Percentiles rank a stretch among this genome's conserved stretches.
Conservation (phyloP, 2,113 vertebrate species). For the Sinocyclocheilus anophthalmus region DNA sequence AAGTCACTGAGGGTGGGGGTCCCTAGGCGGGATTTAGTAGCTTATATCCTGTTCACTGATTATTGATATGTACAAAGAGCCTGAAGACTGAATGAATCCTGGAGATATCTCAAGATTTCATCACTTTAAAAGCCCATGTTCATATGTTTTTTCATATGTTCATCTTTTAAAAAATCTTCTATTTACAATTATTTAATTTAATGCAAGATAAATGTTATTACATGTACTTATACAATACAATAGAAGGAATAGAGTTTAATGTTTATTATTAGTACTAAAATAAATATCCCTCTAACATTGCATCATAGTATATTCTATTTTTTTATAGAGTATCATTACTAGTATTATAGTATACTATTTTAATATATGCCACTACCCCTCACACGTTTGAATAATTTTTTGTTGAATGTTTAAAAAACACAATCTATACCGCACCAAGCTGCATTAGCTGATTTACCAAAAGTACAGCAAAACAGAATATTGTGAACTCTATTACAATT, state of each 20-base stretch:
- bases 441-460: too few species aligned
- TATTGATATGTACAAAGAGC: constrained; percentile 20
- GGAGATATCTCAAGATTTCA: not conserved
- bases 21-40: constrained; percentile 34
- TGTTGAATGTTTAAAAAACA: too few species aligned
- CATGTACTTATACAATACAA: not conserved
- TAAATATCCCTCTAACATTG: not conserved
- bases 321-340: too few species aligned
- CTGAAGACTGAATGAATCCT: not conserved
- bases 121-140: too few species aligned
- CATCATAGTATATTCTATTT: not conserved
- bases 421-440: too few species aligned
- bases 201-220: not conserved
- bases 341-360: too few species aligned
- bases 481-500: too few species aligned
- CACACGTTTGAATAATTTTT: too few species aligned
- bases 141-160: not conserved
- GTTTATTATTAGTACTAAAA: not conserved
- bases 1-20: constrained; percentile 21
- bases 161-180: not conserved
- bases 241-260: not conserved
- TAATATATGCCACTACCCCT: too few species aligned
- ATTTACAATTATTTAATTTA: not conserved
- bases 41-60: constrained; percentile 34
- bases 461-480: too few species aligned